These are phyloP conservation scores for Beaufortia kweichowensis DNA, from an alignment of 2,113 vertebrate genomes.

Conservation along the genomic window DNA sequence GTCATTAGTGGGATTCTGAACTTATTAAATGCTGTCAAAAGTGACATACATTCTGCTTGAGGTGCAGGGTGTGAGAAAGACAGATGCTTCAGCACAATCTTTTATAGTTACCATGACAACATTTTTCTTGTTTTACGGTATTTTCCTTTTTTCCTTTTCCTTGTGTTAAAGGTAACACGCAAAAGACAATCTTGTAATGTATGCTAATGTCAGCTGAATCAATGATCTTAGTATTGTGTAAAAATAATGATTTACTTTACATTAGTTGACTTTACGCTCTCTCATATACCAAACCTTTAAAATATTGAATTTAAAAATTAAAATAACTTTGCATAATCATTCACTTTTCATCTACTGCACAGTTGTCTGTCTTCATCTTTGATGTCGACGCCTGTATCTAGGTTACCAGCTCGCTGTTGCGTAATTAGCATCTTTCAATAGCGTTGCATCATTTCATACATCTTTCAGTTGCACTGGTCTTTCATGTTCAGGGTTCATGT, in stretches of 20 bases:
- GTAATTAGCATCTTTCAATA: background rate
- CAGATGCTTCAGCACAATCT: constrained; percentile 24
- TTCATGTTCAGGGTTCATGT: background rate
- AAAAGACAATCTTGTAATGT: too few relatives aligned
- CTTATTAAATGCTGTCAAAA: constrained; percentile 54
- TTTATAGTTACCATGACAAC: constrained; percentile 50
- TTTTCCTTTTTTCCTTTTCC: too few relatives aligned
- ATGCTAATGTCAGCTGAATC: background rate
- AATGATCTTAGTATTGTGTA: too few relatives aligned
- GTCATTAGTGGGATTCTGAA: constrained; percentile 50
- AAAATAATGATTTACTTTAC: too few relatives aligned
- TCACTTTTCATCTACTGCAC: background rate
- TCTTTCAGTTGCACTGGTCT: too few relatives aligned
- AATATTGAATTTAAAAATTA: too few relatives aligned
- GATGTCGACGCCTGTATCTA: too few relatives aligned
- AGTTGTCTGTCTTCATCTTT: background rate
- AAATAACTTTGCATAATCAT: background rate
- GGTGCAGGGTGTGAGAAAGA: background rate
- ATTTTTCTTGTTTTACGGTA: background rate
- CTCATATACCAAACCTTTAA: background rate
- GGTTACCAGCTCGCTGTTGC: background rate
- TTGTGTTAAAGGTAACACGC: too few relatives aligned
- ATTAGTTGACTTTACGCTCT: background rate
- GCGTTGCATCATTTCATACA: too few relatives aligned
- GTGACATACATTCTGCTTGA: constrained; percentile 42